phyloP scores from a whole-genome alignment of 2,113 vertebrate genomes.

The Antechinus stuartii region DNA sequence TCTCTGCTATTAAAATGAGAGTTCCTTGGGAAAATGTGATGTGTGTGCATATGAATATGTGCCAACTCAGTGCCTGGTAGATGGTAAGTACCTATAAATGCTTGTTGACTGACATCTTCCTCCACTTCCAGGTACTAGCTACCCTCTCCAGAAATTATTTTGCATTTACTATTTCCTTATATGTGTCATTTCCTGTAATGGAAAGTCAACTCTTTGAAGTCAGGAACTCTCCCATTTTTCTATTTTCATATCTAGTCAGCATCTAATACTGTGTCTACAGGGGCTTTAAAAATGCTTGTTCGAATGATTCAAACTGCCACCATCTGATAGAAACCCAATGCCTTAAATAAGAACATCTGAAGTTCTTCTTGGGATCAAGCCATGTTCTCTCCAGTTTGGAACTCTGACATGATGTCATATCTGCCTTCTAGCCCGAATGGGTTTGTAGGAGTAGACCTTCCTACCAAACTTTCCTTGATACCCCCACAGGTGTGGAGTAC shows the following conservation, averaged over 20 bases:
- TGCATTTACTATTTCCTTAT: not conserved
- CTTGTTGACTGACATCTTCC: not conserved
- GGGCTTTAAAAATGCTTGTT: not conserved
- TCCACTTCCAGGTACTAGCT: not conserved
- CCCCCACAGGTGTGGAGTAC: not conserved
- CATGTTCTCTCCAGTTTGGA: not conserved
- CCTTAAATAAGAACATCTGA: not conserved
- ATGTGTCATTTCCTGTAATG: not conserved
- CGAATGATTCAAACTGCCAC: not conserved
- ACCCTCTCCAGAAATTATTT: not conserved
- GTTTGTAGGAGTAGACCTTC: not conserved
- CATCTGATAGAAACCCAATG: not conserved
- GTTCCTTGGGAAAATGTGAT: not conserved
- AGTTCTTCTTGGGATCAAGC: not conserved
- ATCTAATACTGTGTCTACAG: not conserved
- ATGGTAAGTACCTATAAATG: not conserved
- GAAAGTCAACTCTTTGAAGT: not conserved
- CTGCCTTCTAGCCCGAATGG: not conserved
- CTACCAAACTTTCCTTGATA: not conserved
- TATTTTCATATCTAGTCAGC: not conserved
- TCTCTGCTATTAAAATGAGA: not conserved
- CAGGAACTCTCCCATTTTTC: not conserved
- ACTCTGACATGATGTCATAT: not conserved
- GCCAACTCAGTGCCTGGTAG: not conserved
- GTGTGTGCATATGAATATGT: too few species aligned